Percentiles rank a stretch among this genome's conserved stretches.
These are phyloP conservation scores for Netelia melanura DNA, from an alignment of 2,888 invertebrate species.

Conservation along the genomic window DNA sequence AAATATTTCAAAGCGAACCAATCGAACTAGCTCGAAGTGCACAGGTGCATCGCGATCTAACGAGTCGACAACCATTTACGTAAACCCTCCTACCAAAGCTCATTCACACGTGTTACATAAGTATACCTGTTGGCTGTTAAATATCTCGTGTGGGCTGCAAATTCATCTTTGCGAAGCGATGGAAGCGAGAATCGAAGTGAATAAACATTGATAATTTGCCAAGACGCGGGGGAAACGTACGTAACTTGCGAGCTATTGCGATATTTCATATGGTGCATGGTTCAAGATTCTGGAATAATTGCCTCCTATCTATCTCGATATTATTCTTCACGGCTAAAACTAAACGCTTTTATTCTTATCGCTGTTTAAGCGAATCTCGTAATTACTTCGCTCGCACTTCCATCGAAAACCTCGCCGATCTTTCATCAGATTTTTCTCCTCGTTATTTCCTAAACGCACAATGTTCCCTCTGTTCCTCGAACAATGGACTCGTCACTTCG, in stretches of 20 bases:
- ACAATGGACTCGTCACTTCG: neutral
- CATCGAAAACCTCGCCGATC: neutral
- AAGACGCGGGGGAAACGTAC: constrained; percentile 14
- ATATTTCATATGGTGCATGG: neutral
- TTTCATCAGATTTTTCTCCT: neutral
- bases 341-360: neutral
- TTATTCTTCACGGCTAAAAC: neutral
- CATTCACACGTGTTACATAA: constrained; percentile 53
- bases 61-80: constrained; percentile 30
- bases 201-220: neutral
- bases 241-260: neutral
- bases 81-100: constrained; percentile 7
- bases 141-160: neutral
- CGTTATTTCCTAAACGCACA: neutral
- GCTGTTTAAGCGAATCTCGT: neutral
- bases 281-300: neutral
- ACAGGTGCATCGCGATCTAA: neutral
- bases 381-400: neutral
- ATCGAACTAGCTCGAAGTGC: neutral
- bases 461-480: neutral
- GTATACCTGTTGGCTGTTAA: constrained; percentile 45
- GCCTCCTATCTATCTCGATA: neutral
- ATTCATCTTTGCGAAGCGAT: neutral
- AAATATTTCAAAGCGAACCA: neutral
- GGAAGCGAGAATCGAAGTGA: neutral